phyloP scores from a whole-genome alignment of 2,113 vertebrate genomes.

The Forbesichthys papilliferus region DNA sequence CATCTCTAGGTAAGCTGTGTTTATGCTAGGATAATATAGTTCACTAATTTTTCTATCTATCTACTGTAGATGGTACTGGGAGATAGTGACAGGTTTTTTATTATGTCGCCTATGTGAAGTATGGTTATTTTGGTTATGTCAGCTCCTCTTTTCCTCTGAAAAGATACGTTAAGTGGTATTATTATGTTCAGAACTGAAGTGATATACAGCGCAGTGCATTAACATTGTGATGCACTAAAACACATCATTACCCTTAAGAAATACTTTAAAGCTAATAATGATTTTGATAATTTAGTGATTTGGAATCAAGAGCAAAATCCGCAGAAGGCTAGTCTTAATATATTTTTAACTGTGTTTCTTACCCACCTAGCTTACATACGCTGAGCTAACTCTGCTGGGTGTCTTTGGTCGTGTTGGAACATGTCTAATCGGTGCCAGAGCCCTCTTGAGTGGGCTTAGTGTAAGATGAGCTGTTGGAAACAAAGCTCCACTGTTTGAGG shows the following conservation, averaged over 20 bases:
- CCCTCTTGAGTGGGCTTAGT: constrained; percentile 42
- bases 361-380: not conserved
- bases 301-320: no score
- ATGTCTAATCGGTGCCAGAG: constrained; percentile 34
- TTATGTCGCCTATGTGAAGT: no score
- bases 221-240: not conserved
- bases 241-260: no score
- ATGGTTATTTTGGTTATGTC: no score
- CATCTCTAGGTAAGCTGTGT: constrained; percentile 10
- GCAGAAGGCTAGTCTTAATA: no score
- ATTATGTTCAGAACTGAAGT: constrained; percentile 16
- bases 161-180: constrained; percentile 12
- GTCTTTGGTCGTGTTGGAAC: constrained; percentile 55
- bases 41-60: not conserved
- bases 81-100: not conserved
- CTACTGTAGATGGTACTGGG: not conserved
- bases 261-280: no score
- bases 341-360: not conserved
- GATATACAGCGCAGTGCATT: not conserved
- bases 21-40: constrained; percentile 14
- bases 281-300: no score
- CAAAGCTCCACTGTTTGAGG: constrained; percentile 30
- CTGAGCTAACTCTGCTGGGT: constrained; percentile 11
- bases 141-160: not conserved
- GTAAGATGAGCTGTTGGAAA: constrained; percentile 42